Evolutionary conservation across 1,140 invertebrate species (phyloP), one percentile per base, ranked within the genome.

Genomic region (Sinella curviseta): DNA sequence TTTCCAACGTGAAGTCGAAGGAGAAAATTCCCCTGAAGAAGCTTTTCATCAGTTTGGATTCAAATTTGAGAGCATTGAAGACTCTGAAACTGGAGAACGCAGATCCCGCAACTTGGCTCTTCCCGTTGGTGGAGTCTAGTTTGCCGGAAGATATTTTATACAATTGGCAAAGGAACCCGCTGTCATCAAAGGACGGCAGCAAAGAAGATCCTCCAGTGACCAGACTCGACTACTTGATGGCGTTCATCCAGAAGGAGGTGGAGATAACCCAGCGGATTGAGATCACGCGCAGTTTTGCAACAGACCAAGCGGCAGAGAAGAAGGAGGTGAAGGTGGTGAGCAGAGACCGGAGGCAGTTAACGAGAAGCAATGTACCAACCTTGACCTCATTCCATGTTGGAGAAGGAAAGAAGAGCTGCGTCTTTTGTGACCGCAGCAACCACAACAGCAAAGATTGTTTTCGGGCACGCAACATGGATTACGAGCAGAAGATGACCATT

Each of bases 81-180:
- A 84, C 86, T 0, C 77, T 88, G 0, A 83, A 84, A 0, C 84
- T 87, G 24, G 84, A 82, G 0, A 85, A 82, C 0, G 84, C 86
- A 33, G 86, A 85, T 75, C 86, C 83, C 77, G 84, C 85, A 0
- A 84, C 85, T 14, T 85, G 87, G 82, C 67, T 86, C 1, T 86
- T 84, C 74, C 85, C 85, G 0, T 73, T 87, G 8, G 85, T 86
- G 1, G 86, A 87, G 65, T 86, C 85, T 12, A n/a, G 34, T 24
- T 39, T 75, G 17, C 39, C 74, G 84, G 79, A 85, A 31, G 84
- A 86, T 26, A 73, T 84, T 26, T 34, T 86, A 30, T 57, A 83
- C 24, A 80, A 82, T 0, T 86, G 85, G 86, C 81, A 86, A 70
- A 82, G 85, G 3, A 28, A 24, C 28, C 74, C 34, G 28, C 31